Percentiles rank a stretch among this genome's conserved stretches.
Evolutionary conservation across 2,113 vertebrate genomes (phyloP).

Genomic region (Xiphorhynchus elegans): DNA sequence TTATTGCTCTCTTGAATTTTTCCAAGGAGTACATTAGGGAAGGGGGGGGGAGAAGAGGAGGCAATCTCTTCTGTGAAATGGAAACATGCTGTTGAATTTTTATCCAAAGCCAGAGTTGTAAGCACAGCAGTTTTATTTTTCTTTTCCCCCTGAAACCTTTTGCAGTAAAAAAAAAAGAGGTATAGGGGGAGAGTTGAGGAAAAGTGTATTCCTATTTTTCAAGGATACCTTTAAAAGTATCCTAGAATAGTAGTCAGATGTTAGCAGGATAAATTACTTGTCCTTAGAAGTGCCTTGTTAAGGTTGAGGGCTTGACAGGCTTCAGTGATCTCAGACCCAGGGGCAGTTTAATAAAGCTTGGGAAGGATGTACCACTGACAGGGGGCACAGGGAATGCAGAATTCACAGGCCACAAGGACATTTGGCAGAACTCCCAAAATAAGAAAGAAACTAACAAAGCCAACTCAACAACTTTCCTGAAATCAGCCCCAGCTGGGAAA

Average conservation of each 20-base stretch:
- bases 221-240: not conserved
- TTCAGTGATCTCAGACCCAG: not conserved
- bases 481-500: not conserved
- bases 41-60: not conserved
- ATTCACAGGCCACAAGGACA: not conserved
- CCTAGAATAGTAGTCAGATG: not conserved
- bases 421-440: not conserved
- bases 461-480: not conserved
- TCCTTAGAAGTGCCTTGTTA: not conserved
- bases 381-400: not conserved
- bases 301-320: not conserved
- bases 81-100: not conserved
- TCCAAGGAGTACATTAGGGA: not conserved
- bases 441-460: not conserved
- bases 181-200: accelerated
- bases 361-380: not conserved
- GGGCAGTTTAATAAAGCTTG: not conserved
- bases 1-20: not conserved
- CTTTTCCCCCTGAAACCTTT: not conserved
- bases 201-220: not conserved
- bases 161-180: not conserved
- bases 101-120: not conserved
- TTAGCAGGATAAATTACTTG: not conserved
- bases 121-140: not conserved
- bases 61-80: not conserved